A percentile compares a stretch with the other conserved stretches of the same genome.
Evolutionary conservation across 2,888 invertebrate genomes (phyloP).

Genomic region (Bugulina stolonifera): DNA sequence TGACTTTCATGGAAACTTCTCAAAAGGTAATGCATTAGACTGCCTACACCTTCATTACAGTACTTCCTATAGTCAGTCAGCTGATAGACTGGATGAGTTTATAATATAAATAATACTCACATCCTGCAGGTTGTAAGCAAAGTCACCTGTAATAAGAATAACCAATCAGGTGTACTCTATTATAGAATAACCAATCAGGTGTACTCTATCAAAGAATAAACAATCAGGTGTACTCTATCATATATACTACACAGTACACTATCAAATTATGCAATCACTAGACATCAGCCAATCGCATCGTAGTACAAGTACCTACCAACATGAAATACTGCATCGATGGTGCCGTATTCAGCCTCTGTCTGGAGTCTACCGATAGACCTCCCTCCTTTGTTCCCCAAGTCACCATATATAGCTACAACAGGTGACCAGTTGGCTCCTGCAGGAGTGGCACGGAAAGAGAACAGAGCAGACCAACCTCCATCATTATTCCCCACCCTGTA

Average conservation of each 20-base stretch:
- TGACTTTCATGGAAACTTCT: too few species aligned
- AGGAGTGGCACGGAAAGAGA: slow-evolving; percentile 69
- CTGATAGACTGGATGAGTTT: too few species aligned
- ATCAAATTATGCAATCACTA: too few species aligned
- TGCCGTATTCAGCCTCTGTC: slow-evolving; percentile 70
- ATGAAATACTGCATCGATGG: slow-evolving; percentile 81
- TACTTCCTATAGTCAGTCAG: too few species aligned
- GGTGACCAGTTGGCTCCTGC: slow-evolving; percentile 70
- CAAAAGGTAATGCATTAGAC: too few species aligned
- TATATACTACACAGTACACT: too few species aligned
- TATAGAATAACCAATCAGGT: slow-evolving; percentile 20
- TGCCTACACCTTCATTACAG: too few species aligned
- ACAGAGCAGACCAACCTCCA: slow-evolving; percentile 73
- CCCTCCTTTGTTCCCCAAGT: slow-evolving; percentile 88
- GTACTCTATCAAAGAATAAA: slow-evolving; percentile 26
- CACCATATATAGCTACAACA: slow-evolving; percentile 78
- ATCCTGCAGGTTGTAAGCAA: slow-evolving; percentile 44
- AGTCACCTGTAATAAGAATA: slow-evolving; percentile 40
- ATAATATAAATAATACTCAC: slow-evolving; percentile 41
- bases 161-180: not conserved
- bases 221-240: not conserved
- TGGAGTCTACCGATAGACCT: slow-evolving; percentile 77
- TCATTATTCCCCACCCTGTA: slow-evolving; percentile 53
- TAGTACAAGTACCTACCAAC: slow-evolving; percentile 55
- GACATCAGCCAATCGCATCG: too few species aligned